Evolutionary conservation across 2,888 invertebrate genomes (phyloP).

Genomic region (Cosmia pyralina): DNA sequence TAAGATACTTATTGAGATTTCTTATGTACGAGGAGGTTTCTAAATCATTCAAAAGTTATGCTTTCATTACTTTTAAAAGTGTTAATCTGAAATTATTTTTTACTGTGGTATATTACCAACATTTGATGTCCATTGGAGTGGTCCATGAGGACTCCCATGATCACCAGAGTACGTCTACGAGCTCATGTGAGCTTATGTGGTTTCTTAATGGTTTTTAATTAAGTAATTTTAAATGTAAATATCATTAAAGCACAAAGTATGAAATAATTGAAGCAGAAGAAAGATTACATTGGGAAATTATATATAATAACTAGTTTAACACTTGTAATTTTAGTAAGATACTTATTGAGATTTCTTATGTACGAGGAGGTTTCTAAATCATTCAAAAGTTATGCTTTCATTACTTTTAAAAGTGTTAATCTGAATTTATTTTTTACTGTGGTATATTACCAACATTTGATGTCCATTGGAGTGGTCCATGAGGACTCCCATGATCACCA

Average conservation of each 20-base stretch:
- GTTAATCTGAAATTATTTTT: background rate
- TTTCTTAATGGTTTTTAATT: background rate
- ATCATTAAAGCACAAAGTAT: background rate
- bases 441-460: constrained; percentile 42
- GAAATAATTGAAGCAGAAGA: background rate
- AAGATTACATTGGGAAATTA: background rate
- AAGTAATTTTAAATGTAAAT: background rate
- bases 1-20: background rate
- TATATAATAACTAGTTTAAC: background rate
- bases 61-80: constrained; percentile 3
- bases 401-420: background rate
- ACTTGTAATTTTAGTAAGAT: background rate
- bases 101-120: constrained; percentile 35
- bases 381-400: constrained; percentile 5
- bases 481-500: constrained; percentile 37
- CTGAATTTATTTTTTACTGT: background rate
- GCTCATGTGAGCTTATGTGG: no score
- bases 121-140: constrained; percentile 37
- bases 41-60: constrained; percentile 2
- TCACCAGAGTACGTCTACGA: constrained; percentile 13
- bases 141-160: constrained; percentile 31
- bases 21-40: background rate
- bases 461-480: constrained; percentile 31
- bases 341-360: background rate
- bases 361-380: background rate